Evolutionary conservation across 2,113 vertebrate species (phyloP).

Genomic region (Brachypteracias leptosomus): DNA sequence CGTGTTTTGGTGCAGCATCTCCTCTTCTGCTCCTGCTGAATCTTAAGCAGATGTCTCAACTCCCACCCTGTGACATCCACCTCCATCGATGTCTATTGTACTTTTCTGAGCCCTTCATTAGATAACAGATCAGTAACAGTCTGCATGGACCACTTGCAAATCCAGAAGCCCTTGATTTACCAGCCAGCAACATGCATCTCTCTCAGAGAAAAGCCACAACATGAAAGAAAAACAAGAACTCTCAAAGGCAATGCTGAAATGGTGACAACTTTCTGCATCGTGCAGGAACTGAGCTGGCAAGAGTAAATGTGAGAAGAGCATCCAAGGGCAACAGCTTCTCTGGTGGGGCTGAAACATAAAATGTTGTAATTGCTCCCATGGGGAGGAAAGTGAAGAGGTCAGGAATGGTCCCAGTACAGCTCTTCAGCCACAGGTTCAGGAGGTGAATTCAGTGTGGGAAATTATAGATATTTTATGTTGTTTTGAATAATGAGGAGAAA

Average conservation of each 20-base stretch:
- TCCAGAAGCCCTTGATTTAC: not conserved
- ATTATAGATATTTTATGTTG: fast-evolving
- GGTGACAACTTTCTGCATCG: not conserved
- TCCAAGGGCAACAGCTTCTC: not conserved
- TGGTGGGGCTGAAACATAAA: not conserved
- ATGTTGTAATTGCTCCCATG: not conserved
- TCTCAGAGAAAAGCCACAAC: not conserved
- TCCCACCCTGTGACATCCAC: not conserved
- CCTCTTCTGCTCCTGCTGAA: not conserved
- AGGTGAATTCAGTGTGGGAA: not conserved
- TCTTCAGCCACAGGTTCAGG: not conserved
- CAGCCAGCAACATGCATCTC: not conserved
- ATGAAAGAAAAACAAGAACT: not conserved
- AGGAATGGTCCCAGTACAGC: not conserved
- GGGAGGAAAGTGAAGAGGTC: not conserved
- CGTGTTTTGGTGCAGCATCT: not conserved
- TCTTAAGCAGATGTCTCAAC: not conserved
- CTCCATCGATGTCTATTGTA: not conserved
- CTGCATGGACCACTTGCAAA: not conserved
- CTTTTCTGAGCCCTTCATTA: not conserved
- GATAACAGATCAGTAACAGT: not conserved
- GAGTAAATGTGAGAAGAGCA: not conserved
- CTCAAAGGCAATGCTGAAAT: not conserved
- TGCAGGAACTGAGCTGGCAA: not conserved
- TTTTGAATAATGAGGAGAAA: not conserved